phyloP scores from a whole-genome alignment of 2,797 vertebrate genomes.

The Ctenopoma kingsleyae region DNA sequence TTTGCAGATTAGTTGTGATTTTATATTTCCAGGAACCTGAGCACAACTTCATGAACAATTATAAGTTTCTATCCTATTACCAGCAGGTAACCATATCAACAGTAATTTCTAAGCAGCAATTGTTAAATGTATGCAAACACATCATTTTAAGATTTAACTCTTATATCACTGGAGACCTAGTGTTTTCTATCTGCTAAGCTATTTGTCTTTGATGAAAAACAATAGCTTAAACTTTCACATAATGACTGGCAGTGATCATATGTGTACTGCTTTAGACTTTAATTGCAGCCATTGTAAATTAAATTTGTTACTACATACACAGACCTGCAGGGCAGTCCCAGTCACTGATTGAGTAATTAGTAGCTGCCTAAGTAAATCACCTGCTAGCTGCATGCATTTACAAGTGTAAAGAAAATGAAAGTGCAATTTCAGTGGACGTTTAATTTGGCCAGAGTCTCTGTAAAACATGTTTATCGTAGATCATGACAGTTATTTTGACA shows the following conservation, averaged over 20 bases:
- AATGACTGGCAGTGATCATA: slow-evolving; percentile 4
- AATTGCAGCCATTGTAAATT: slow-evolving; percentile 32
- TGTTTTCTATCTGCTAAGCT: no score
- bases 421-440: background rate
- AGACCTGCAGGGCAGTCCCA: slow-evolving; percentile 24
- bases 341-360: slow-evolving; percentile 39
- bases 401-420: slow-evolving; percentile 1
- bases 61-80: background rate
- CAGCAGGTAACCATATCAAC: background rate
- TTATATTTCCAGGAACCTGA: slow-evolving; percentile 9
- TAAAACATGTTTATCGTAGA: slow-evolving; percentile 9
- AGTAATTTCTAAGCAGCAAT: background rate
- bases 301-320: slow-evolving; percentile 29
- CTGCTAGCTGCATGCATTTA: slow-evolving; percentile 16
- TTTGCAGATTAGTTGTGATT: slow-evolving; percentile 17
- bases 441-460: background rate
- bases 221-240: background rate
- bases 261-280: slow-evolving; percentile 3
- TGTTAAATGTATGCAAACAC: background rate
- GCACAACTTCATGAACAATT: background rate
- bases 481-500: background rate
- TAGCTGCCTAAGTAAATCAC: slow-evolving; percentile 33
- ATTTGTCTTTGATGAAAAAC: background rate
- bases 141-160: background rate
- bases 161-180: background rate